Conservation (phyloP, 2,888 invertebrate species). For the Mamestra brassicae region DNA sequence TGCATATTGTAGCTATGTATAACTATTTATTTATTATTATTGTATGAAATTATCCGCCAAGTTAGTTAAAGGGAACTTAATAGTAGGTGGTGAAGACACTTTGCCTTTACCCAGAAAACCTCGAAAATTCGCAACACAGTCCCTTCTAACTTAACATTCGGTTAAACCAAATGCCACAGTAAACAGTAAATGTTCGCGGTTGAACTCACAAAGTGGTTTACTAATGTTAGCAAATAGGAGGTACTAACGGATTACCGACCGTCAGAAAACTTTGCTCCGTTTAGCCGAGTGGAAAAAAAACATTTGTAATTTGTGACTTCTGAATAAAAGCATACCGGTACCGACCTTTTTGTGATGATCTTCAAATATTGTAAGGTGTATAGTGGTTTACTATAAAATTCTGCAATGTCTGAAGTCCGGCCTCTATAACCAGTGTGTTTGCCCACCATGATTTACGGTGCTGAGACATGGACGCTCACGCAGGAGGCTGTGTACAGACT, state of each 20-base stretch:
- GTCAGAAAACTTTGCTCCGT: slow-evolving; percentile 9
- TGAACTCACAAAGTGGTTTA: slow-evolving; percentile 44
- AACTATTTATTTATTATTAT: too few species aligned
- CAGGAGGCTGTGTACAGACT: too few species aligned
- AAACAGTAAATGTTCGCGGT: slow-evolving; percentile 34
- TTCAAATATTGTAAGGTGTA: not conserved
- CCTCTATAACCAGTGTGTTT: too few species aligned
- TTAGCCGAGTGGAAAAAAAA: slow-evolving; percentile 16
- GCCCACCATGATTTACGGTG: too few species aligned
- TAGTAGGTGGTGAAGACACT: not conserved
- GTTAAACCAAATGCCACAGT: slow-evolving; percentile 19
- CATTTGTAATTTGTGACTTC: slow-evolving; percentile 18
- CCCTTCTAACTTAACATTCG: slow-evolving; percentile 21
- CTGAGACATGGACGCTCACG: too few species aligned
- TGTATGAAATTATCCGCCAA: too few species aligned
- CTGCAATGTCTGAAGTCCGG: too few species aligned
- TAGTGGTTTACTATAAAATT: too few species aligned
- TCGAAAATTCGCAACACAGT: not conserved
- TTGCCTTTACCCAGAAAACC: not conserved
- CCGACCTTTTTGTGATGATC: not conserved
- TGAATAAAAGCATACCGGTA: not conserved
- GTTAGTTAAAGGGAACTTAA: too few species aligned
- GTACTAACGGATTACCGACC: slow-evolving; percentile 25
- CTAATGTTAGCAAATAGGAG: slow-evolving; percentile 37
- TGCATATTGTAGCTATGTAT: too few species aligned